Base-by-base conservation (phyloP, 2,797 vertebrate genomes). In the Apogon hyalosoma region DNA sequence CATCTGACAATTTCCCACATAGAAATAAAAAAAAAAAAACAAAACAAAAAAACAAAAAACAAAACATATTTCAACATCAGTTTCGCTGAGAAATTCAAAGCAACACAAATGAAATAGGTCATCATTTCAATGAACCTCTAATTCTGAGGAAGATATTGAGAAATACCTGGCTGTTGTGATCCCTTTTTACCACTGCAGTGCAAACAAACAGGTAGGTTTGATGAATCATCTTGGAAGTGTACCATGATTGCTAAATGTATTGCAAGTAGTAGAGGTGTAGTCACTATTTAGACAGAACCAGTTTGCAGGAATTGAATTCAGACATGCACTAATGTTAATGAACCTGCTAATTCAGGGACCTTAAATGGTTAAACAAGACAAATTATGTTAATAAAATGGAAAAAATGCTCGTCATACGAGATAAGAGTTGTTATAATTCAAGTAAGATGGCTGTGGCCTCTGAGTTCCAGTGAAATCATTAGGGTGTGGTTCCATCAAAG, bases 401-500 rank as follows among this genome's bases (percentile, higher is more conserved):
- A 28, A 28, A 28, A 28, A 28, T 5, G 24, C 5, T 28, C 6
- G 24, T 28, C 24, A 28, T 6, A 28, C 2, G 43, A 47, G 63
- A 60, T 1, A 39, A 45, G 70, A 82, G 46, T 43, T 38, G 49
- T 50, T 77, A 69, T 82, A 51, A 75, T 43, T 52, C 15, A 52
- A 65, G 54, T 0, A n/a, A 59, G 54, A 50, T 16, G 14, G 40
- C 36, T 47, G 45, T 36, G 64, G 36, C 40, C 65, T 75, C 55
- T 57, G 11, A 11, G 67, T 59, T 48, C 15, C 49, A 15, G 58
- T 72, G 68, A 77, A 41, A 63, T 85, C 61, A 82, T 63, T 5
- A 21, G 82, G 84, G 90, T 64, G 80, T 60, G 83, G 78, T 63
- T 61, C 60, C 0, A 16, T 69, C 36, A 42, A 47, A 67, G 77